Evolutionary conservation across 2,888 invertebrate species (phyloP).

Genomic region (Clepsis dumicolana): DNA sequence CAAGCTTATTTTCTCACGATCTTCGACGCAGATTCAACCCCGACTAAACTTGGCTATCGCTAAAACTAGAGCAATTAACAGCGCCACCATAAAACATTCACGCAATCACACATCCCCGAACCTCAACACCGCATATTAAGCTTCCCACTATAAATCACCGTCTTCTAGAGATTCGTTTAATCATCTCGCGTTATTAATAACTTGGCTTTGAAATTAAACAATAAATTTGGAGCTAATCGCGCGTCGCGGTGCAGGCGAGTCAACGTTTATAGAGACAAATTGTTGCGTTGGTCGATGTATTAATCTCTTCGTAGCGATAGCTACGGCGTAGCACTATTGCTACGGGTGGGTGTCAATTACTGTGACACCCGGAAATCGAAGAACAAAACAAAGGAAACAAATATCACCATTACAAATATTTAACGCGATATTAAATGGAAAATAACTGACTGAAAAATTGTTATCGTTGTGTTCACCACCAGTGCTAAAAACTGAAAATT

Average conservation of each 20-base stretch:
- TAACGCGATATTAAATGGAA: too few species aligned
- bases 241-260: slow-evolving; percentile 81
- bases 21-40: background rate
- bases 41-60: background rate
- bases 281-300: slow-evolving; percentile 82
- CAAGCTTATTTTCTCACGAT: background rate
- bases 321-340: slow-evolving; percentile 54
- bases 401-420: too few species aligned
- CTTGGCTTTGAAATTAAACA: slow-evolving; percentile 83
- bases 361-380: too few species aligned
- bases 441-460: too few species aligned
- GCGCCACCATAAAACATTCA: slow-evolving; percentile 52
- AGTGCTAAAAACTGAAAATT: too few species aligned
- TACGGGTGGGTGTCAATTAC: slow-evolving; percentile 27
- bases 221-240: slow-evolving; percentile 85
- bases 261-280: slow-evolving; percentile 87
- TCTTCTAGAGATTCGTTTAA: slow-evolving; percentile 79
- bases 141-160: slow-evolving; percentile 76
- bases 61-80: slow-evolving; percentile 28
- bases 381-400: too few species aligned
- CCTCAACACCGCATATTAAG: slow-evolving; percentile 69
- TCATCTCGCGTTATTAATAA: slow-evolving; percentile 84
- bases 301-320: slow-evolving; percentile 74
- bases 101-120: slow-evolving; percentile 52
- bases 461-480: too few species aligned